A percentile compares a stretch with the other conserved stretches of the same genome.
These are phyloP conservation scores for Dasyornis broadbenti DNA, from an alignment of 2,113 vertebrate species.

Conservation along the genomic window DNA sequence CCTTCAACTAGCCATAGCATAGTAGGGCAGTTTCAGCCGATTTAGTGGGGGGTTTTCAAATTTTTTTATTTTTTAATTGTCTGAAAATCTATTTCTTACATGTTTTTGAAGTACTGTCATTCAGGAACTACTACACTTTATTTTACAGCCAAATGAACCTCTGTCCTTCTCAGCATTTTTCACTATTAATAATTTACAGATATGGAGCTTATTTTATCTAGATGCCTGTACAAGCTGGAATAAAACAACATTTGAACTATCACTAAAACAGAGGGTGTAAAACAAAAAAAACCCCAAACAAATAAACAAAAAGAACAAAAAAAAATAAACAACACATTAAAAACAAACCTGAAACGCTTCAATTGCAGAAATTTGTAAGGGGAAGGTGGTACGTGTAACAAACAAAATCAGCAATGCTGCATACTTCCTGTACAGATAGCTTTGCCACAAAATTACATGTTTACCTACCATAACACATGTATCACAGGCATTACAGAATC, in stretches of 20 bases:
- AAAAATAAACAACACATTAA: too few relatives aligned
- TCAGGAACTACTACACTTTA: background rate
- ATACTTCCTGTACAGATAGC: background rate
- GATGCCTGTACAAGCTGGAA: background rate
- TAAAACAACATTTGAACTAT: background rate
- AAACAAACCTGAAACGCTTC: background rate
- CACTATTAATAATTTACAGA: background rate
- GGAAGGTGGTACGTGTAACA: background rate
- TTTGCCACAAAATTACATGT: background rate
- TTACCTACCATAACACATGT: background rate
- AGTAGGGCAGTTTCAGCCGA: background rate
- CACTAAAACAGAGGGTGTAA: background rate
- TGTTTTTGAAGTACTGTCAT: background rate
- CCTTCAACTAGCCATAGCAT: background rate
- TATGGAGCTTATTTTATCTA: background rate
- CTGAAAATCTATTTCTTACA: background rate
- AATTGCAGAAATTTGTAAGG: background rate
- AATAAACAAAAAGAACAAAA: background rate
- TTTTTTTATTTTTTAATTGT: background rate
- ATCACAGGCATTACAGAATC: background rate
- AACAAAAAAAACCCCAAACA: background rate
- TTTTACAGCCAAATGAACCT: background rate
- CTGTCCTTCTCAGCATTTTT: background rate
- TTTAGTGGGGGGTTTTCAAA: rapidly evolving
- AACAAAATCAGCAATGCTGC: background rate